phyloP scores from a whole-genome alignment of 2,113 vertebrate genomes.

The Halichoerus grypus region DNA sequence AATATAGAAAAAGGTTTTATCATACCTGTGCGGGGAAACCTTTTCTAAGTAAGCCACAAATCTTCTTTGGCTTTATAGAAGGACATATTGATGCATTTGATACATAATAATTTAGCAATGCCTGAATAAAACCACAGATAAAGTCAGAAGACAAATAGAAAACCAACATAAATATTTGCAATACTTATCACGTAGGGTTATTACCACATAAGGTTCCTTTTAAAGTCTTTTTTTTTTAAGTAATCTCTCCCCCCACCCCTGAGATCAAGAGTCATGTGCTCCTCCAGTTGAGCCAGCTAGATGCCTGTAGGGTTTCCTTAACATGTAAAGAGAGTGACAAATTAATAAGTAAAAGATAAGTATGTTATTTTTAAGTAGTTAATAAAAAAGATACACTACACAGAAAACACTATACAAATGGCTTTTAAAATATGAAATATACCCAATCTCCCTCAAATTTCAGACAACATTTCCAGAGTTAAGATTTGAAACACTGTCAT shows the following conservation, averaged over 20 bases:
- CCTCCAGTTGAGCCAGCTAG: background rate
- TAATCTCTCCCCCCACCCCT: background rate
- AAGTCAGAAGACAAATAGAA: background rate
- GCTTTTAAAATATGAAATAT: slow-evolving; percentile 13
- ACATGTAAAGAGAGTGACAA: background rate
- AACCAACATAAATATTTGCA: background rate
- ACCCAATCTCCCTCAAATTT: background rate
- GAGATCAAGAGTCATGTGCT: background rate
- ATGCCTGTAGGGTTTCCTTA: background rate
- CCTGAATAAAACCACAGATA: slow-evolving; percentile 32
- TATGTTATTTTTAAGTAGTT: slow-evolving; percentile 22
- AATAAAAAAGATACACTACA: background rate
- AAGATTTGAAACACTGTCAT: background rate
- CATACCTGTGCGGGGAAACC: background rate
- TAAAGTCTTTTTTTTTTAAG: background rate
- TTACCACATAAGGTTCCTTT: background rate
- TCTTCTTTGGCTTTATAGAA: background rate
- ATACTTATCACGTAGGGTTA: background rate
- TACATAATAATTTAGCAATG: background rate
- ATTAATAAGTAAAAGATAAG: background rate
- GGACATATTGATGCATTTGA: background rate
- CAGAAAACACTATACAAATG: background rate
- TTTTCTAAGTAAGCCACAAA: background rate
- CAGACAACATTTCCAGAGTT: background rate
- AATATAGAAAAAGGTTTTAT: background rate